Evolutionary conservation across 2,888 invertebrate species (phyloP).

Genomic region (Oasisia sp.): DNA sequence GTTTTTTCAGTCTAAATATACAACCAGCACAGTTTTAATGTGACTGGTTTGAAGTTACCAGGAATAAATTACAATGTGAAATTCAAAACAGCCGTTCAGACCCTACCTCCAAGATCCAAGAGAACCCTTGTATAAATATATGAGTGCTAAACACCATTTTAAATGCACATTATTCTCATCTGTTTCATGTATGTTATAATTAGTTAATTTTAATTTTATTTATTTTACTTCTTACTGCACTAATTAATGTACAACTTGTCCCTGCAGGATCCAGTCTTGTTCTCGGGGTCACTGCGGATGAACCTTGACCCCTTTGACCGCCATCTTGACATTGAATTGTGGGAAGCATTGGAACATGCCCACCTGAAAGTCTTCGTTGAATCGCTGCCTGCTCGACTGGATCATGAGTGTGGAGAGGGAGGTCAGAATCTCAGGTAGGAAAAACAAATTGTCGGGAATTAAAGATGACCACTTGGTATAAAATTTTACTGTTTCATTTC

Average conservation of each 20-base stretch:
- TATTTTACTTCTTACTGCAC: no score
- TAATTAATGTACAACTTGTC: neutral
- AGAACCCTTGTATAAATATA: no score
- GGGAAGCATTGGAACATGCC: slow-evolving; percentile 61
- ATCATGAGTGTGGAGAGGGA: slow-evolving; percentile 60
- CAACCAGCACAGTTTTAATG: no score
- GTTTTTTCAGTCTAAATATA: no score
- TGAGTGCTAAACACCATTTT: no score
- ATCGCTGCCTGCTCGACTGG: slow-evolving; percentile 51
- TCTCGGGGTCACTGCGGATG: slow-evolving; percentile 44
- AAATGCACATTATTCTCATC: no score
- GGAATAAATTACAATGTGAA: no score
- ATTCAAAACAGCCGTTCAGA: no score
- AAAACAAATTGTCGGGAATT: neutral
- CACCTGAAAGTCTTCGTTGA: slow-evolving; percentile 62
- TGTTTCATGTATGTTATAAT: no score
- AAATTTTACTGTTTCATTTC: neutral
- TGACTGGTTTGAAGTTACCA: no score
- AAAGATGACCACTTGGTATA: neutral
- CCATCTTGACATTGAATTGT: slow-evolving; percentile 59
- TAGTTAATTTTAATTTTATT: no score
- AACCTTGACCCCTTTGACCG: slow-evolving; percentile 65
- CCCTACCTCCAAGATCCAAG: no score
- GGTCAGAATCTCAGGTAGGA: slow-evolving; percentile 64
- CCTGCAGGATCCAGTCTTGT: slow-evolving; percentile 42